A percentile compares a stretch with the other conserved stretches of the same genome.
Evolutionary conservation across 2,888 invertebrate species (phyloP).

Genomic region (Myathropa florea): DNA sequence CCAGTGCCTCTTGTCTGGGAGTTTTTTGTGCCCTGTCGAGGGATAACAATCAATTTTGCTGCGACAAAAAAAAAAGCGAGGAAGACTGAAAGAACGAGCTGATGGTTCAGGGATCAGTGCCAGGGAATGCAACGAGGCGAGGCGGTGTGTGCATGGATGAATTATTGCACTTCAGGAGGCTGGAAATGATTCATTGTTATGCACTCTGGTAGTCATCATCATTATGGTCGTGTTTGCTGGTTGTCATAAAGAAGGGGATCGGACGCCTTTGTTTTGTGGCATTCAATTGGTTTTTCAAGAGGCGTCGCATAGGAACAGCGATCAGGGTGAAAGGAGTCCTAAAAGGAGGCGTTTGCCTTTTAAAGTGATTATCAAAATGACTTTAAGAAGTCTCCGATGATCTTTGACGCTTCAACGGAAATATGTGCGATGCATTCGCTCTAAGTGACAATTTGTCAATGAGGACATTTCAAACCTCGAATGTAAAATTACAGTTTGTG

Average conservation of each 20-base stretch:
- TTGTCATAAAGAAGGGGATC: background rate
- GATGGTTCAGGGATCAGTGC: background rate
- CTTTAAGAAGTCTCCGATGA: background rate
- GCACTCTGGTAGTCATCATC: conserved; percentile 72
- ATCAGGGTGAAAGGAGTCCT: background rate
- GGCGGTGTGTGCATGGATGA: conserved; percentile 48
- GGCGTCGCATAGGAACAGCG: background rate
- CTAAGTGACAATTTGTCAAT: too few relatives aligned
- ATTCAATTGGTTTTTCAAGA: conserved; percentile 6
- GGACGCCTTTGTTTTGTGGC: conserved; percentile 34
- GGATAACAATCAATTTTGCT: conserved; percentile 45
- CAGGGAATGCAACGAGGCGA: conserved; percentile 24
- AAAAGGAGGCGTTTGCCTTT: background rate
- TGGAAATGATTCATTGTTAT: conserved; percentile 72
- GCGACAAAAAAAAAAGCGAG: conserved; percentile 5
- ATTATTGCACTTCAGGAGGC: conserved; percentile 71
- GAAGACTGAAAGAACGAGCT: conserved; percentile 7
- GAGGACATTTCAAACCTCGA: too few relatives aligned
- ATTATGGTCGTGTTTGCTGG: conserved; percentile 63
- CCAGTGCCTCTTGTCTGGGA: conserved; percentile 6
- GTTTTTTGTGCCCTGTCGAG: background rate
- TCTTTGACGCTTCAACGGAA: background rate
- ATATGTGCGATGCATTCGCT: too few relatives aligned
- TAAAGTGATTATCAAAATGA: background rate
- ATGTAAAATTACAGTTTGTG: too few relatives aligned